Evolutionary conservation across 2,888 invertebrate genomes (phyloP).

Genomic region (Hirtodrosophila duncani): DNA sequence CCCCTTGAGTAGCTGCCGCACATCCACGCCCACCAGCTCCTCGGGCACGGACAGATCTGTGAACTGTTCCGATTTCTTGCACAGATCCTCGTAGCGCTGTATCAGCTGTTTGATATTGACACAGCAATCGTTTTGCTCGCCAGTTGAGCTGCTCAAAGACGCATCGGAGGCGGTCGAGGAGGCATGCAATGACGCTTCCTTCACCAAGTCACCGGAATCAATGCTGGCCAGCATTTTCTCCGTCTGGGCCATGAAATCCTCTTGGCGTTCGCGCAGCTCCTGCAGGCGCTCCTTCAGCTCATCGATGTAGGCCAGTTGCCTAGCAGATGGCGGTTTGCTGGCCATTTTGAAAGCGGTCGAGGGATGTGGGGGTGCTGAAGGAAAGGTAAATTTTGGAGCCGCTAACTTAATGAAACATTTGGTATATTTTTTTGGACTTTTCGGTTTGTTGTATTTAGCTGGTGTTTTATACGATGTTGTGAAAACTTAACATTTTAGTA

Average conservation of each 20-base stretch:
- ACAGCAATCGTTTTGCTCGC: not conserved
- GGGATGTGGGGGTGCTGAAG: too few species aligned
- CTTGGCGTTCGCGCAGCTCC: slow-evolving; percentile 47
- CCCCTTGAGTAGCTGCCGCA: slow-evolving; percentile 40
- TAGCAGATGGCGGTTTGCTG: slow-evolving; percentile 32
- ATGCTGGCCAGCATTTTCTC: slow-evolving; percentile 41
- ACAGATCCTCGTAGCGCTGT: slow-evolving; percentile 48
- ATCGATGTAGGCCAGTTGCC: slow-evolving; percentile 56
- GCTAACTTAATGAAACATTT: not conserved
- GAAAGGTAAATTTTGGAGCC: too few species aligned
- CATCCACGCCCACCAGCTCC: slow-evolving; percentile 50
- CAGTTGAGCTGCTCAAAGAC: not conserved
- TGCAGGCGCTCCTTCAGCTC: slow-evolving; percentile 52
- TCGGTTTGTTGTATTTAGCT: too few species aligned
- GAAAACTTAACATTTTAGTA: too few species aligned
- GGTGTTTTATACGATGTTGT: too few species aligned
- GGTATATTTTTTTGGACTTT: too few species aligned
- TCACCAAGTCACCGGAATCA: slow-evolving; percentile 7
- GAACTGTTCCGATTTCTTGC: slow-evolving; percentile 47
- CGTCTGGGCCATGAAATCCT: slow-evolving; percentile 48
- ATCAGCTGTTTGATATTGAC: slow-evolving; percentile 43
- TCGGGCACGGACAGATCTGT: slow-evolving; percentile 42
- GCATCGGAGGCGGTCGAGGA: not conserved
- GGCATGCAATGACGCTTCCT: not conserved
- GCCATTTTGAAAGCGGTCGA: too few species aligned